Evolutionary conservation across 30 jellyfish, hydroid and myxozoan genomes (phyloP).

Genomic region (Chrysaora quinquecirrha): DNA sequence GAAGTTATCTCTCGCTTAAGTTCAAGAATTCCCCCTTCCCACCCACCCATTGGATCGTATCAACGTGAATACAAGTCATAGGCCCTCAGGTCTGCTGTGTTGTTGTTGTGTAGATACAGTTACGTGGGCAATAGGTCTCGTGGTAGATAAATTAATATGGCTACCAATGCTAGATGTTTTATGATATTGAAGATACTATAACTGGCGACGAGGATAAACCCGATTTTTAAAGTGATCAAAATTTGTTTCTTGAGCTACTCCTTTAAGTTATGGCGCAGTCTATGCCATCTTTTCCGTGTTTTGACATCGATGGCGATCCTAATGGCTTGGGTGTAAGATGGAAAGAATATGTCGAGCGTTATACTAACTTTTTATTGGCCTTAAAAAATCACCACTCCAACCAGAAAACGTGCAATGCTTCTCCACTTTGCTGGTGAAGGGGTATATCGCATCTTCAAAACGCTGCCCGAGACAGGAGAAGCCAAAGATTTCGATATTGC

Average conservation of each 20-base stretch:
- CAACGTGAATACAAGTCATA: too few relatives aligned
- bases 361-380: background rate
- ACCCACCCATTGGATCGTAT: too few relatives aligned
- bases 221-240: background rate
- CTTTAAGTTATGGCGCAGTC: background rate
- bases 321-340: background rate
- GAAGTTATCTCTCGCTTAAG: too few relatives aligned
- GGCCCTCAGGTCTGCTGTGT: too few relatives aligned
- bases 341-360: background rate
- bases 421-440: background rate
- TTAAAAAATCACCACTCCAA: background rate
- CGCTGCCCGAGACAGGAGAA: slow-evolving; percentile 27
- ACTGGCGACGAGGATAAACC: background rate
- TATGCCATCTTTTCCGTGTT: background rate
- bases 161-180: too few relatives aligned
- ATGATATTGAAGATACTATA: too few relatives aligned
- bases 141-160: too few relatives aligned
- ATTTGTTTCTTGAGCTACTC: too few relatives aligned
- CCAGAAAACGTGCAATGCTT: background rate
- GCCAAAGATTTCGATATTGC: slow-evolving; percentile 33
- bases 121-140: too few relatives aligned
- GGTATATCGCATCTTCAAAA: slow-evolving; percentile 32
- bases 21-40: too few relatives aligned
- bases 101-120: too few relatives aligned
- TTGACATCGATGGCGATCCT: background rate